Base-by-base conservation (phyloP, 2,797 vertebrate species). In the Picus viridis region DNA sequence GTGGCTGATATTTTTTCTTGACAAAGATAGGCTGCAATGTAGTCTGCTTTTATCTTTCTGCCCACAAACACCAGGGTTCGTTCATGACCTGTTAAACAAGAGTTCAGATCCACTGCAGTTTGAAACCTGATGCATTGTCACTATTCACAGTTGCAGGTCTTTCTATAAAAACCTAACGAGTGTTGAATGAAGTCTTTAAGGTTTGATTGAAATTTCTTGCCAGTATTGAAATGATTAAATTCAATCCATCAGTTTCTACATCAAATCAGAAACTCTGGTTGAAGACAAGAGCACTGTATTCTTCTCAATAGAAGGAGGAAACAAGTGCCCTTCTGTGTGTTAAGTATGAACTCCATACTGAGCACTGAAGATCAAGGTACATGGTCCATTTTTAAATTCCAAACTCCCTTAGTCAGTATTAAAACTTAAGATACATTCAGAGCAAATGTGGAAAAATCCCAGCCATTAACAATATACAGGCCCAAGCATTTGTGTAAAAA, bases 61-160 rank as follows among this genome's bases (percentile, higher is more conserved):
- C 98, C 98, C 36, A 99, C 99, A 90, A 99, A 99, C n/a, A 99
- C 98, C 98, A 99, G 97, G 36, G 98, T 99, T 73, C 99, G 98
- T 61, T 99, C 98, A 7, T 80, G 91, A 85, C 98, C 99, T 99
- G 87, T 3, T 69, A 64, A 89, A 71, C 2, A 65, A 18, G 69
- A 73, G 15, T 68, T 88, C 17, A 58, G 36, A 86, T 32, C 5
- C 53, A 61, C 5, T 64, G 36, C 20, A 69, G 29, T 85, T 77
- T 43, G 20, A 91, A 88, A 76, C 2, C 26, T 17, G 12, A 70
- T 7, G 10, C 9, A 59, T 23, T 70, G 70, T 72, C n/a, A 83
- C 32, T 83, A 70, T 14, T 70, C 16, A 47, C 10, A 71, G 12
- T 4, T n/a, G 16, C n/a, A 56, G 5, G 56, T 78, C 51, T 2